phyloP scores from a whole-genome alignment of 1,140 invertebrate species.

The Lordiphosa collinella region DNA sequence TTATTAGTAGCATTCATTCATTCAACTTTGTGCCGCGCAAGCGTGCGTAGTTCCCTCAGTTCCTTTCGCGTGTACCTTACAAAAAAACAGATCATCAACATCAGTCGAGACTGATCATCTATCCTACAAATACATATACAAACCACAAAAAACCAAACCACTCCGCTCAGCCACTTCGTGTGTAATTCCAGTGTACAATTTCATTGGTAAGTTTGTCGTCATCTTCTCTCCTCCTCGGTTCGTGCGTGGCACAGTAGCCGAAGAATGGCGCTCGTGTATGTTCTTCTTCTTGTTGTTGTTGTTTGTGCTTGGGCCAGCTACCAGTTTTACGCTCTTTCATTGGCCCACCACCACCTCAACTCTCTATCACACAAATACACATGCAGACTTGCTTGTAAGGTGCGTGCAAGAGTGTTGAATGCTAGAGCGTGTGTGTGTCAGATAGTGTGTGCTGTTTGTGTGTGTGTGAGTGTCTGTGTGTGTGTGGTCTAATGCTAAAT shows the following conservation, averaged over 20 bases:
- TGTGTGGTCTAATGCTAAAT: conserved; percentile 8
- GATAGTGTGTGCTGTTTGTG: conserved; percentile 23
- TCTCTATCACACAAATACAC: conserved; percentile 4
- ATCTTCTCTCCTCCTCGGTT: conserved; percentile 28
- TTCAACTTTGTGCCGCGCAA: conserved; percentile 77
- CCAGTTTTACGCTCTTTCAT: conserved; percentile 79
- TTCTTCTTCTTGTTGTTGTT: conserved; percentile 25
- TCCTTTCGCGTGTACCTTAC: conserved; percentile 69
- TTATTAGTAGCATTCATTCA: conserved; percentile 77
- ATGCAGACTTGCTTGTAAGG: neutral
- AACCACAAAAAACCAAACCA: neutral
- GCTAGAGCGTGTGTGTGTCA: conserved; percentile 46
- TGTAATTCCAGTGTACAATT: conserved; percentile 42
- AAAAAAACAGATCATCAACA: conserved; percentile 12
- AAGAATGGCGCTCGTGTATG: conserved; percentile 38
- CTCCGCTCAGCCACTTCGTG: neutral
- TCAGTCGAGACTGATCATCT: conserved; percentile 12
- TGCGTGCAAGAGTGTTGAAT: conserved; percentile 23
- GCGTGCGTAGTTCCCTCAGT: conserved; percentile 75
- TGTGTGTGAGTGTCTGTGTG: conserved; percentile 7
- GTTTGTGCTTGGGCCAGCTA: conserved; percentile 38
- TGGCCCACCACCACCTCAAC: conserved; percentile 43
- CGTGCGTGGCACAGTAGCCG: conserved; percentile 55
- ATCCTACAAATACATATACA: conserved; percentile 7
- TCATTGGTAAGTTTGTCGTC: conserved; percentile 37